Base-by-base conservation (phyloP, 2,113 vertebrate genomes). In the Chamaetylas fuelleborni region DNA sequence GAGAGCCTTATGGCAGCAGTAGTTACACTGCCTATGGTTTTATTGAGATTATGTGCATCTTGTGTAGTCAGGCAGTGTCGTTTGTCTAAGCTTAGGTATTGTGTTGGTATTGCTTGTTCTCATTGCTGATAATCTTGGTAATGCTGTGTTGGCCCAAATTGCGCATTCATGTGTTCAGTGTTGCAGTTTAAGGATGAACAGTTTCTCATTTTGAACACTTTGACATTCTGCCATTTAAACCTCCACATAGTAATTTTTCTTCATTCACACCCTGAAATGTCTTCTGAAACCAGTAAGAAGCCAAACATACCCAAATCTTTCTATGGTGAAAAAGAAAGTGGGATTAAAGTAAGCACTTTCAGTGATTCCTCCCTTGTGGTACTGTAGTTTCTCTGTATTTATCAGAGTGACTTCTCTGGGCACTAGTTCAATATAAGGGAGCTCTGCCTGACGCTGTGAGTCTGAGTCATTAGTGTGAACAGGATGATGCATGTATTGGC, bases 381-480 rank as follows among this genome's bases (percentile, higher is more conserved):
- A 3, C 36, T 79, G 36, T 66, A 80, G 62, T 80, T 92, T 62
- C 9, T 85, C 42, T 66, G 42, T 43, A 19, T 91, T 81, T 93
- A 31, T 53, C 22, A 64, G 29, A 31, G 26, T 58, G 50, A 64
- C 54, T 92, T 67, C 65, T 58, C 54, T 65, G 76, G 76, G 71
- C 67, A 58, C 31, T 56, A 36, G 71, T 87, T 90, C 58, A 86
- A 1, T n/a, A 7, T 1, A 82, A 82, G 51, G 51, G 40, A 85
- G 60, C 40, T 22, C 57, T 77, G 33, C 45, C 54, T 82, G 47
- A 54, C 9, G 29, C 85, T 90, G 73, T 43, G 42, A 89, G 66
- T 36, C 33, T 94, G 92, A 97, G 79, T 96, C 94, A 95, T 58
- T 82, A 18, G 50, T 29, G 48, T 58, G 88, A 94, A 23, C 54